Percentiles rank a stretch among this genome's conserved stretches.
These are phyloP conservation scores for Drosophila punjabiensis DNA, from an alignment of 1,140 invertebrate genomes.

Conservation along the genomic window DNA sequence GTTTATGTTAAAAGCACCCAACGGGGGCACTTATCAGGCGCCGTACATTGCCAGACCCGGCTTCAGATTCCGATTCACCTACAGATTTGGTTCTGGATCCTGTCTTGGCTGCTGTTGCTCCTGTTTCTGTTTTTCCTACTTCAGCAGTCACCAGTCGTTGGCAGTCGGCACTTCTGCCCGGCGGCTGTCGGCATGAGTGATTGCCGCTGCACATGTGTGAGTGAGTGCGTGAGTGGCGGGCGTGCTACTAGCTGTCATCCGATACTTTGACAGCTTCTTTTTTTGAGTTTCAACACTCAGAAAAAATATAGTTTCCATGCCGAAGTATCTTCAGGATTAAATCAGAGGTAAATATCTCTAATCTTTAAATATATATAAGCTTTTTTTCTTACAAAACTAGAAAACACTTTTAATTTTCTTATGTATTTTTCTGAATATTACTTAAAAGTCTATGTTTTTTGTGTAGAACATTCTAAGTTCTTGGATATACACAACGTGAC, in stretches of 20 bases:
- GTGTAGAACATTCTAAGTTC: not conserved
- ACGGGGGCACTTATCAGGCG: slow-evolving; percentile 69
- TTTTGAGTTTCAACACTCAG: slow-evolving; percentile 1
- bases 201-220: slow-evolving; percentile 62
- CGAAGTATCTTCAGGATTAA: not conserved
- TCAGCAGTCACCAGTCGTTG: slow-evolving; percentile 3
- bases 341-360: not conserved
- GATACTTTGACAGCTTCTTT: slow-evolving; percentile 74
- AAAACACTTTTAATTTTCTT: not conserved
- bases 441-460: not conserved
- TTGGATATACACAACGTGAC: slow-evolving; percentile 46
- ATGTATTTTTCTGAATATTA: no score
- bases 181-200: slow-evolving; percentile 64
- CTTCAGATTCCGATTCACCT: slow-evolving; percentile 19
- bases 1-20: slow-evolving; percentile 78
- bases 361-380: not conserved
- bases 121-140: slow-evolving; percentile 2
- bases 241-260: slow-evolving; percentile 55
- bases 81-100: slow-evolving; percentile 10
- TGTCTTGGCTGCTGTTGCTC: slow-evolving; percentile 6
- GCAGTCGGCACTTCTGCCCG: slow-evolving; percentile 12
- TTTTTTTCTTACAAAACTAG: not conserved
- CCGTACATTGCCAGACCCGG: slow-evolving; percentile 32
- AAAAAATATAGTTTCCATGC: not conserved
- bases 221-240: slow-evolving; percentile 27